Evolutionary conservation across 2,113 vertebrate genomes (phyloP).

Genomic region (Phocoena phocoena): DNA sequence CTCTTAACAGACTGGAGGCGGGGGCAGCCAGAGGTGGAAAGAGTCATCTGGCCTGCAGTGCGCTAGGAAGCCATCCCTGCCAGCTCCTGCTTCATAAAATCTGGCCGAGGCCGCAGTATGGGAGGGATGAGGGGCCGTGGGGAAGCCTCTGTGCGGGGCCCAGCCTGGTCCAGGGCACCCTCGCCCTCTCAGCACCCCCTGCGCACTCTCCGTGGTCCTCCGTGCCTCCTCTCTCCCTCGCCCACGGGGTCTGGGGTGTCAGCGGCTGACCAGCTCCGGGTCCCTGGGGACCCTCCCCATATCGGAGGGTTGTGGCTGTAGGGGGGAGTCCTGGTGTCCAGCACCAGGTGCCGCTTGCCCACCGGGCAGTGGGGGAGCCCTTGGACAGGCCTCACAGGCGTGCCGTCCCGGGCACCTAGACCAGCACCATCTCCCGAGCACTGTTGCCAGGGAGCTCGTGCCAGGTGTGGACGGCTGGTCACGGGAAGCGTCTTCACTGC

Average conservation of each 20-base stretch:
- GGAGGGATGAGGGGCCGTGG: neutral
- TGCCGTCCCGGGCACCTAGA: neutral
- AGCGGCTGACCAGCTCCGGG: accelerated
- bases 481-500: accelerated
- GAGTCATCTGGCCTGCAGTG: neutral
- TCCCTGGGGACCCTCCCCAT: neutral
- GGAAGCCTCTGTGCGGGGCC: neutral
- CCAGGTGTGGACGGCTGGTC: accelerated
- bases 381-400: neutral
- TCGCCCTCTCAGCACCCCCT: neutral
- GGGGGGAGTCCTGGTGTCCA: neutral
- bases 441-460: accelerated
- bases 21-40: neutral
- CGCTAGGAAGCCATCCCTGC: accelerated
- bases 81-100: neutral
- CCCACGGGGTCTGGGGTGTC: neutral
- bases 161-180: neutral
- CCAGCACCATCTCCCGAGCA: accelerated
- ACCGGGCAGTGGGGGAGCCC: neutral
- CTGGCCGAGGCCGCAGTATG: accelerated
- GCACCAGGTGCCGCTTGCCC: accelerated
- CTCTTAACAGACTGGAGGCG: neutral
- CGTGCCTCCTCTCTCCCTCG: accelerated
- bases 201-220: accelerated
- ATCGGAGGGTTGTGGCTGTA: neutral